Evolutionary conservation across 1,140 invertebrate genomes (phyloP).

Genomic region (Euborellia annulipes): DNA sequence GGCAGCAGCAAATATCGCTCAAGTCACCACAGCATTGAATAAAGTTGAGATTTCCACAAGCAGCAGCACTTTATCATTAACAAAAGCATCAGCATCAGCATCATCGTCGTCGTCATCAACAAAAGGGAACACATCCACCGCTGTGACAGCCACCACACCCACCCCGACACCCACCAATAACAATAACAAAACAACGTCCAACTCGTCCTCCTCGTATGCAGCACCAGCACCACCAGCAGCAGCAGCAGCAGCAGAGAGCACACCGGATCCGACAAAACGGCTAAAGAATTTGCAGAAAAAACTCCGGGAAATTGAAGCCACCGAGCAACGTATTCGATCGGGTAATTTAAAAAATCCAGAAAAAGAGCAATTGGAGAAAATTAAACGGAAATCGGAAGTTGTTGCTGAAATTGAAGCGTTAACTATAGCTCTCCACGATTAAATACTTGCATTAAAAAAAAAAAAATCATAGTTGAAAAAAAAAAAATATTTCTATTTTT

Average conservation of each 20-base stretch:
- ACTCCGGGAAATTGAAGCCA: slow-evolving; percentile 71
- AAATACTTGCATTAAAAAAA: no score
- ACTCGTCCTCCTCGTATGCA: no score
- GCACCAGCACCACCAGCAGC: slow-evolving; percentile 17
- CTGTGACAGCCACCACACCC: neutral
- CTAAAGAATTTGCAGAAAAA: slow-evolving; percentile 81
- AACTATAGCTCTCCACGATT: no score
- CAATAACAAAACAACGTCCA: slow-evolving; percentile 32
- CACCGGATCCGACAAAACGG: slow-evolving; percentile 46
- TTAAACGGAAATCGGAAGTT: slow-evolving; percentile 58
- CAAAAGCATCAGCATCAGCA: no score
- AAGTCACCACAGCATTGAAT: no score
- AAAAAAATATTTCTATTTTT: no score
- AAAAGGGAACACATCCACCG: neutral
- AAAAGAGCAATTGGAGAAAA: slow-evolving; percentile 77
- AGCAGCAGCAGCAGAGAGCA: slow-evolving; percentile 12
- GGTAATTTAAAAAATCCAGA: slow-evolving; percentile 66
- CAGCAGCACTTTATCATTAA: no score
- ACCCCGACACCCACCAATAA: slow-evolving; percentile 4
- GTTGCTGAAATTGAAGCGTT: slow-evolving; percentile 55
- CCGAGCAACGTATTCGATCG: slow-evolving; percentile 63
- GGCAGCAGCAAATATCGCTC: no score
- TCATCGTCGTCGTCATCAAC: neutral
- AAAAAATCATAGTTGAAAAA: no score
- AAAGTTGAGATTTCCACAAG: no score